phyloP scores from a whole-genome alignment of 1,140 invertebrate genomes.

The Calephelis nemesis region DNA sequence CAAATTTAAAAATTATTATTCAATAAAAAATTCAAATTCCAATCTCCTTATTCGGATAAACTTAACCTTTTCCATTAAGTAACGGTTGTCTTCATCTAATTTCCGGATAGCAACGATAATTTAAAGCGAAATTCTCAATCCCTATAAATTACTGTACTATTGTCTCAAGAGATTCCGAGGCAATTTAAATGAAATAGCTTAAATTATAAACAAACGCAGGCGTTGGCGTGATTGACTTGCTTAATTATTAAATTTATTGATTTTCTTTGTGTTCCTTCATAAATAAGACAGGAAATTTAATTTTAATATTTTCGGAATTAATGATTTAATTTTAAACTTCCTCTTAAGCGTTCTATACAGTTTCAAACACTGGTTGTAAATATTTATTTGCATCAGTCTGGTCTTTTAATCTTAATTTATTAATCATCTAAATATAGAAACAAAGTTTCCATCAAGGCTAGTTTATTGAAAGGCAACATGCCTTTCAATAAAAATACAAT shows the following conservation, averaged over 20 bases:
- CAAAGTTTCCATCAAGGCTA: no score
- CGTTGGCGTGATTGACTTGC: constrained; percentile 5
- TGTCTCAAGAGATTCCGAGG: constrained; percentile 1
- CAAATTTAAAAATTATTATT: no score
- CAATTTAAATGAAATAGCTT: constrained; percentile 16
- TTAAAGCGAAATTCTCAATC: constrained; percentile 6
- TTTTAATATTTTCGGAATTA: background rate
- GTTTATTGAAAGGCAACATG: no score
- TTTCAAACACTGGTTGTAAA: no score
- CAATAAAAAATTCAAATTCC: background rate
- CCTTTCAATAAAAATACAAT: no score
- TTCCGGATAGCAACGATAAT: constrained; percentile 7
- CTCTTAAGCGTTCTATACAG: no score
- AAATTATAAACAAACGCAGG: constrained; percentile 1
- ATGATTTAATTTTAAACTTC: no score
- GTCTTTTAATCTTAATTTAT: no score
- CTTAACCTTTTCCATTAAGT: constrained; percentile 13
- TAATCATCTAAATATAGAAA: no score
- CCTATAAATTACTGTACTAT: constrained; percentile 12
- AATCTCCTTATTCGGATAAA: background rate
- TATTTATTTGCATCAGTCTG: no score
- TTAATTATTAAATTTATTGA: constrained; percentile 15
- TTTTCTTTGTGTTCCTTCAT: background rate
- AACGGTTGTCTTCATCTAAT: constrained; percentile 16
- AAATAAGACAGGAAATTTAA: constrained; percentile 3